Base-by-base conservation (phyloP, 2,113 vertebrate species). In the Saimiri boliviensis region DNA sequence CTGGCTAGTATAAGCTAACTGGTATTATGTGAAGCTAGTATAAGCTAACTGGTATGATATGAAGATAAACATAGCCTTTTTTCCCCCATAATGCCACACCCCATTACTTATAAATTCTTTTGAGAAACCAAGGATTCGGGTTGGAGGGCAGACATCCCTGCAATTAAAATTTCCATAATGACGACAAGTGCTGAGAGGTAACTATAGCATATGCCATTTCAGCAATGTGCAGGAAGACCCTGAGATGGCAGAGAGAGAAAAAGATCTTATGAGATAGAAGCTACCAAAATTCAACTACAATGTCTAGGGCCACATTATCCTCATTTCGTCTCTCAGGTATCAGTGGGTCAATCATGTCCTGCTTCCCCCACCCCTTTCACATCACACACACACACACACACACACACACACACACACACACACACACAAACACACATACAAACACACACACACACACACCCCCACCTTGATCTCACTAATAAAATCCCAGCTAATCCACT, bases 101-200 rank as follows among this genome's bases (percentile, higher is more conserved):
- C 23, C 86, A 71, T 87, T 83, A 83, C 60, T 87, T 79, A 70
- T 25, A 79, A 82, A 71, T 93, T 70, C 25, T 70, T 94, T 77
- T 81, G 49, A 77, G 56, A 89, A 94, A 92, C 60, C 82, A 91
- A 84, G 77, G 47, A 88, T 63, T 90, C 17, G 32, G 87, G 32
- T 32, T 47, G 32, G 23, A 40, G 42, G 16, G 49, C 90, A 27
- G 56, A 79, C 47, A 95, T 89, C 6, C 35, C 58, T 92, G 37
- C 77, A 79, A 27, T 47, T 77, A 74, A 79, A 66, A 95, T 77
- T 35, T 76, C 63, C 63, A 74, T 37, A 17, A 27, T 85, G 54
- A 91, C 73, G 52, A 88, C 6, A 80, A 54, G 66, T 37, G 17
- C 37, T 49, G 35, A 89, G 37, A 86, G 49, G 5, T 79, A 89